phyloP scores from a whole-genome alignment of 53 echinoderm and acorn worm species.

The Patiria pectinifera region DNA sequence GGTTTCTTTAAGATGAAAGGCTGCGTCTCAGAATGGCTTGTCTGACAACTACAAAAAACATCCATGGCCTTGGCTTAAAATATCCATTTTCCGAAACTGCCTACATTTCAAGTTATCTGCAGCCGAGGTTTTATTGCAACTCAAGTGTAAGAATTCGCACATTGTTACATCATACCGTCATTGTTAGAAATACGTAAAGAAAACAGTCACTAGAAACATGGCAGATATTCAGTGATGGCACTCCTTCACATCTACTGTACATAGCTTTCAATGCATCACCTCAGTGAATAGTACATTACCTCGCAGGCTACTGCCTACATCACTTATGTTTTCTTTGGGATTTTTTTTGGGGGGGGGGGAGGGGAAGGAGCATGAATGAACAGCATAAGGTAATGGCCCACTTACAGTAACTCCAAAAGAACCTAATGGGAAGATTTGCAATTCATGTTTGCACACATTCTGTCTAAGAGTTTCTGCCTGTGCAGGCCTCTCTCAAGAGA shows the following conservation, averaged over 20 bases:
- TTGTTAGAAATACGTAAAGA: no score
- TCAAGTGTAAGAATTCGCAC: background rate
- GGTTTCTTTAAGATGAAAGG: no score
- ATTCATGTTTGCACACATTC: background rate
- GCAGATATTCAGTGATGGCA: no score
- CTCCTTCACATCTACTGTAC: no score
- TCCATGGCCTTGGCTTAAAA: background rate
- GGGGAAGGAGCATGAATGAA: background rate
- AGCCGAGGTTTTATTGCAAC: no score
- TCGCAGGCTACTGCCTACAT: no score
- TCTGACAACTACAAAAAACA: background rate
- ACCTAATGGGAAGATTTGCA: background rate
- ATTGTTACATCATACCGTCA: background rate
- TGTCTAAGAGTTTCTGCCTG: background rate
- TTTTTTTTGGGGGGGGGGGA: background rate
- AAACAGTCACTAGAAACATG: no score
- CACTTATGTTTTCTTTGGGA: background rate
- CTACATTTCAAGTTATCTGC: background rate
- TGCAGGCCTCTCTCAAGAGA: background rate
- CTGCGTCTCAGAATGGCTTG: no score
- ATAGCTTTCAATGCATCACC: no score
- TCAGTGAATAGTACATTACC: background rate
- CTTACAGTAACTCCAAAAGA: background rate
- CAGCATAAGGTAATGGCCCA: conserved; percentile 44
- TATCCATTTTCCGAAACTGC: background rate